These are phyloP conservation scores for Orientallactaga bullata DNA, from an alignment of 2,113 vertebrate species.

Conservation along the genomic window DNA sequence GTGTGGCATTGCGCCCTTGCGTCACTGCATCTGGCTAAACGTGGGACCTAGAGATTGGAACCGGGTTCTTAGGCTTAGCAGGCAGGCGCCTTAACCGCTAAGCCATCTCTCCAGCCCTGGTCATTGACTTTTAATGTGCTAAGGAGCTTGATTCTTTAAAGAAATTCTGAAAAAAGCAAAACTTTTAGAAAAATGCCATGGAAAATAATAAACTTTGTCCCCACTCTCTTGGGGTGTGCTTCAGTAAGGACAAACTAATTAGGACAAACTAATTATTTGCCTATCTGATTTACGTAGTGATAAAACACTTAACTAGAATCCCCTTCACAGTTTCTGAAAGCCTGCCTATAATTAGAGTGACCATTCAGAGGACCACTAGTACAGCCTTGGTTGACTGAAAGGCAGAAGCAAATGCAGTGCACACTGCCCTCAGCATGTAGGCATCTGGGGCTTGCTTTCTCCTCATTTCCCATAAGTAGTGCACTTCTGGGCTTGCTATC, in stretches of 20 bases:
- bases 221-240: background rate
- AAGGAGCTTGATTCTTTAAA: constrained; percentile 30
- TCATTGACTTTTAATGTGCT: background rate
- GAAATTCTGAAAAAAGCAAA: constrained; percentile 12
- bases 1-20: too few species aligned
- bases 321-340: background rate
- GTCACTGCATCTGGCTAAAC: too few species aligned
- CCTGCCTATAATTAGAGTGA: background rate
- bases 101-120: too few species aligned
- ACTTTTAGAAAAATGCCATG: background rate
- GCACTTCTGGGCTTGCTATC: background rate
- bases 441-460: background rate
- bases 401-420: background rate
- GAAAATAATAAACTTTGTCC: background rate
- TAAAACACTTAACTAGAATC: background rate
- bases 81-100: too few species aligned
- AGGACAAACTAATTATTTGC: background rate
- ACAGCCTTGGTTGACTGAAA: background rate
- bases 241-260: background rate
- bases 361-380: background rate
- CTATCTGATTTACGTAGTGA: background rate
- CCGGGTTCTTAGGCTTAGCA: too few species aligned
- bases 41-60: too few species aligned
- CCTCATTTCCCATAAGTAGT: background rate
- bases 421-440: too few species aligned